Evolutionary conservation across 2,797 vertebrate species (phyloP).

Genomic region (Xyrichtys novacula): DNA sequence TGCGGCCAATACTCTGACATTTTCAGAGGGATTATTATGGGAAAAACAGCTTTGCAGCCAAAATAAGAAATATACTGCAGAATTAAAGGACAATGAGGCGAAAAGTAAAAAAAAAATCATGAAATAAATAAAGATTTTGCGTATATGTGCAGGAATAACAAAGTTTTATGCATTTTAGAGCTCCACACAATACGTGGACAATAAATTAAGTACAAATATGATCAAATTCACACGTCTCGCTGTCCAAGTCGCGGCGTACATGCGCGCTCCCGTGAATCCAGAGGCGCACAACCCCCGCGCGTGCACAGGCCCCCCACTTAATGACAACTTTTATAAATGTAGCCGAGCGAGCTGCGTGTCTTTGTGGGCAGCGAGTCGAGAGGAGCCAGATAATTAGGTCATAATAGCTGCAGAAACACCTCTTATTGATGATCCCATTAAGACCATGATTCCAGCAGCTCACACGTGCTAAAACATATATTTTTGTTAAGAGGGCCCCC

Average conservation of each 20-base stretch:
- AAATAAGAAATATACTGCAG: too few relatives aligned
- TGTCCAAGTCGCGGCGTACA: constrained; percentile 20
- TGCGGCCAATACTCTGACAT: too few relatives aligned
- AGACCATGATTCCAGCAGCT: constrained; percentile 39
- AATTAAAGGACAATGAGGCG: too few relatives aligned
- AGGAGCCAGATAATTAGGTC: constrained; percentile 85
- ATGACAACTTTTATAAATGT: constrained; percentile 85
- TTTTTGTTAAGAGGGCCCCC: constrained; percentile 40
- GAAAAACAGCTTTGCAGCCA: too few relatives aligned
- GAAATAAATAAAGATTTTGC: too few relatives aligned
- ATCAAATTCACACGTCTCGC: background rate
- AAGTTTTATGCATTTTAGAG: too few relatives aligned
- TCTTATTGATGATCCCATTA: constrained; percentile 84
- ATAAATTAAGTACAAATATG: background rate
- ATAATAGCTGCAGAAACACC: constrained; percentile 81
- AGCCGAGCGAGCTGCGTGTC: constrained; percentile 70
- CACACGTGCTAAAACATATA: constrained; percentile 45
- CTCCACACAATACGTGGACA: background rate
- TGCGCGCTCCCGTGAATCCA: constrained; percentile 33
- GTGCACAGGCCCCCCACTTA: constrained; percentile 68
- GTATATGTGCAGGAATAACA: too few relatives aligned
- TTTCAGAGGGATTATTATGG: too few relatives aligned
- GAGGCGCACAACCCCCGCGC: constrained; percentile 47
- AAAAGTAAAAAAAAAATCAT: too few relatives aligned
- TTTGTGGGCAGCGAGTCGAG: constrained; percentile 83